Percentiles rank a stretch among this genome's conserved stretches.
Conservation (phyloP, 1,140 invertebrate genomes). For the Heliconius hermathena region DNA sequence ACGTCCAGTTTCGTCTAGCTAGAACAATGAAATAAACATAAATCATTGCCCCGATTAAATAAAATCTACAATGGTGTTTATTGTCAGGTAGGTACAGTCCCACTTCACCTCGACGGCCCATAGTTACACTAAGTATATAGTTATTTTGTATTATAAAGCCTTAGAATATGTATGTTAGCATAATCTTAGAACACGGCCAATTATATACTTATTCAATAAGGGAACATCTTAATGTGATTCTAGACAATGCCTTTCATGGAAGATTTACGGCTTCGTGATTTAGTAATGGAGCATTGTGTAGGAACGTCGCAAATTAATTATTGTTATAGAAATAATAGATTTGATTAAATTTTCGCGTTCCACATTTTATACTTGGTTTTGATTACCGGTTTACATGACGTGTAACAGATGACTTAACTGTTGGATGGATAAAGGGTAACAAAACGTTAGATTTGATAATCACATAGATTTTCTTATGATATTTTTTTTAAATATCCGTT, state of each 20-base stretch:
- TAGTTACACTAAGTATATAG: too few species aligned
- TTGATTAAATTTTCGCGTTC: slow-evolving; percentile 2
- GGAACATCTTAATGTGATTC: slow-evolving; percentile 23
- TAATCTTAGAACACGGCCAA: slow-evolving; percentile 8
- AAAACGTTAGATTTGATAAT: too few species aligned
- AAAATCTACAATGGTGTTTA: too few species aligned
- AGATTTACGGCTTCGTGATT: slow-evolving; percentile 24
- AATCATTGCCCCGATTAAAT: too few species aligned
- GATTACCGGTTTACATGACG: not conserved
- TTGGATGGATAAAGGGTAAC: not conserved
- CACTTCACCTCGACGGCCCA: too few species aligned
- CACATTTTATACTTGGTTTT: not conserved
- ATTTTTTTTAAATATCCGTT: too few species aligned
- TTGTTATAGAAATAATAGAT: slow-evolving; percentile 7
- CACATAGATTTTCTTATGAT: too few species aligned
- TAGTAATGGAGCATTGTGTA: slow-evolving; percentile 24
- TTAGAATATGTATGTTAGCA: not conserved
- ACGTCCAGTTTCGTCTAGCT: too few species aligned
- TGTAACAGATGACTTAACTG: not conserved
- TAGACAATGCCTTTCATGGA: slow-evolving; percentile 21
- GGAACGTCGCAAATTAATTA: slow-evolving; percentile 21
- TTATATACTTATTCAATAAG: slow-evolving; percentile 20
- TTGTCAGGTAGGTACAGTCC: too few species aligned
- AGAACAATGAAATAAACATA: too few species aligned
- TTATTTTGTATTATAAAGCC: not conserved